These are phyloP conservation scores for Molanna angustata DNA, from an alignment of 2,888 invertebrate genomes.

Conservation along the genomic window DNA sequence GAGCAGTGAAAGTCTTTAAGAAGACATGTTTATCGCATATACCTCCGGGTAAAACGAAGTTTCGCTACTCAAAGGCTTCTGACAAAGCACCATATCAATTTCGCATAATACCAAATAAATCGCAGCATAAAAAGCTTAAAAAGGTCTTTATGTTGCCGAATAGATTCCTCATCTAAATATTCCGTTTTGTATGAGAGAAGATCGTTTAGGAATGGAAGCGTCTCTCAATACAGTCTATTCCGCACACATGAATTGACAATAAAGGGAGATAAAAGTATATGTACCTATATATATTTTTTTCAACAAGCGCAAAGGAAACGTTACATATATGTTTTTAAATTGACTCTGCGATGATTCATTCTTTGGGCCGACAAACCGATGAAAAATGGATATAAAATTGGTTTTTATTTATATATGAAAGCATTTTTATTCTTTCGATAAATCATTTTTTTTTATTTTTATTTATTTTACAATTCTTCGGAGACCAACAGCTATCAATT, in stretches of 20 bases:
- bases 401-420: too few relatives aligned
- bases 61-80: slow-evolving; percentile 25
- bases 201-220: slow-evolving; percentile 14
- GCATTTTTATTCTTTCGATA: too few relatives aligned
- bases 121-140: slow-evolving; percentile 31
- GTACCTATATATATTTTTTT: slow-evolving; percentile 11
- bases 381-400: too few relatives aligned
- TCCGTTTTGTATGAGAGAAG: slow-evolving; percentile 22
- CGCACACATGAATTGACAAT: slow-evolving; percentile 22
- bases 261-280: slow-evolving; percentile 15
- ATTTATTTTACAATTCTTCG: too few relatives aligned
- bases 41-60: slow-evolving; percentile 19
- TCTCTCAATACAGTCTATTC: slow-evolving; percentile 8
- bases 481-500: too few relatives aligned
- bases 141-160: slow-evolving; percentile 27
- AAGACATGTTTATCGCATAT: slow-evolving; percentile 28
- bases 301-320: too few relatives aligned
- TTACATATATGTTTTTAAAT: too few relatives aligned
- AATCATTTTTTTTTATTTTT: too few relatives aligned
- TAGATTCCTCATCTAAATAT: slow-evolving; percentile 31
- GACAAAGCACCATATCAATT: slow-evolving; percentile 30
- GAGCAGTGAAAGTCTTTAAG: slow-evolving; percentile 20
- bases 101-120: slow-evolving; percentile 32
- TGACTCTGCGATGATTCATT: too few relatives aligned
- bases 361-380: too few relatives aligned